A percentile compares a stretch with the other conserved stretches of the same genome.
Evolutionary conservation across 1,140 invertebrate species (phyloP).

Genomic region (Pseudoatta argentina): DNA sequence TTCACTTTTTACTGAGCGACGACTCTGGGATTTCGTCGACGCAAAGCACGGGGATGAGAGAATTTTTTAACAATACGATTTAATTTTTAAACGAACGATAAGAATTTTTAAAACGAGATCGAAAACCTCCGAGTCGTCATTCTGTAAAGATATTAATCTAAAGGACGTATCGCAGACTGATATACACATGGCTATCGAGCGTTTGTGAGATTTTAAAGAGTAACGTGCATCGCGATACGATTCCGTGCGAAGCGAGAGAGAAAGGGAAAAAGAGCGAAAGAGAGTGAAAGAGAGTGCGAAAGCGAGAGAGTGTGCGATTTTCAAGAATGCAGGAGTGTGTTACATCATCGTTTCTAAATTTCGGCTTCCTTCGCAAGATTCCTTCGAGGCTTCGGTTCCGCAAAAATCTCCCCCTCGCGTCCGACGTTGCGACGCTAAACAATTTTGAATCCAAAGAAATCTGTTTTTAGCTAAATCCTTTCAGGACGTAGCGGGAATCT

Average conservation of each 20-base stretch:
- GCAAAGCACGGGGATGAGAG: background rate
- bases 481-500: background rate
- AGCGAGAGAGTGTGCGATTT: slow-evolving; percentile 17
- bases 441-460: slow-evolving; percentile 35
- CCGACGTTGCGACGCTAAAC: background rate
- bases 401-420: slow-evolving; percentile 14
- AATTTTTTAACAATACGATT: slow-evolving; percentile 23
- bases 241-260: slow-evolving; percentile 38
- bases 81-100: slow-evolving; percentile 53
- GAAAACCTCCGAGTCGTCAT: slow-evolving; percentile 52
- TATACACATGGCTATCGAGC: slow-evolving; percentile 72
- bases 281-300: background rate
- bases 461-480: background rate
- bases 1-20: slow-evolving; percentile 6
- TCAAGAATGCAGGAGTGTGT: slow-evolving; percentile 27
- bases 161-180: slow-evolving; percentile 77
- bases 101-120: slow-evolving; percentile 67
- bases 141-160: slow-evolving; percentile 55
- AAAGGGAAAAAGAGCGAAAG: background rate
- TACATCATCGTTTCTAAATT: slow-evolving; percentile 38
- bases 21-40: slow-evolving; percentile 4
- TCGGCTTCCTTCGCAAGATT: slow-evolving; percentile 51
- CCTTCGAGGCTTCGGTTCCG: slow-evolving; percentile 19
- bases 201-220: slow-evolving; percentile 58
- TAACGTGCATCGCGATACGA: slow-evolving; percentile 70